phyloP scores from a whole-genome alignment of 2,113 vertebrate species.

The Heliornis fulica region DNA sequence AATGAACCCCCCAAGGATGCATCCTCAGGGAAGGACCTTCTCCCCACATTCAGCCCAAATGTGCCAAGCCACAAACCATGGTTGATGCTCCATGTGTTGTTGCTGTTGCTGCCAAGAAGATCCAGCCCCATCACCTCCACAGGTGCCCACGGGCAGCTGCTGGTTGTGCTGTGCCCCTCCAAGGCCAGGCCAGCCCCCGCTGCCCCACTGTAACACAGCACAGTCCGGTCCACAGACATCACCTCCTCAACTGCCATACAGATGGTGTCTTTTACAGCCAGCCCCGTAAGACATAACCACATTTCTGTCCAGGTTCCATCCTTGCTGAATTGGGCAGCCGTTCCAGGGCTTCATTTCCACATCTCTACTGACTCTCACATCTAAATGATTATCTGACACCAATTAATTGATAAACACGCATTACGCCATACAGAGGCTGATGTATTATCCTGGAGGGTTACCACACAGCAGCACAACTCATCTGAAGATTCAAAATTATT shows the following conservation, averaged over 20 bases:
- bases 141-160: neutral
- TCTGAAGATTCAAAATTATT: neutral
- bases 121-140: accelerated
- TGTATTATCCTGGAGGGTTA: neutral
- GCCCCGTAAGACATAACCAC: neutral
- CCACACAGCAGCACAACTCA: neutral
- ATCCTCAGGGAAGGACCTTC: neutral
- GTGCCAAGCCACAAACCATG: neutral
- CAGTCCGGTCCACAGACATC: neutral
- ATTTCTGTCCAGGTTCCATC: neutral
- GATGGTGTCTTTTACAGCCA: neutral
- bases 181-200: neutral
- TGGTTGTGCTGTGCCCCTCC: neutral
- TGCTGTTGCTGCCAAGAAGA: neutral
- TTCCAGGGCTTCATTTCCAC: neutral
- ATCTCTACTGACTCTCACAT: accelerated
- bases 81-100: neutral
- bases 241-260: neutral
- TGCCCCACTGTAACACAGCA: neutral
- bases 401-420: neutral
- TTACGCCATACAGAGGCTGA: neutral
- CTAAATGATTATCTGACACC: neutral
- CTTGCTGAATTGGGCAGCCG: neutral
- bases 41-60: neutral
- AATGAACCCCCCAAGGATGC: accelerated